Conservation (phyloP, 2,888 invertebrate genomes). For the Ceraclea dissimilis region DNA sequence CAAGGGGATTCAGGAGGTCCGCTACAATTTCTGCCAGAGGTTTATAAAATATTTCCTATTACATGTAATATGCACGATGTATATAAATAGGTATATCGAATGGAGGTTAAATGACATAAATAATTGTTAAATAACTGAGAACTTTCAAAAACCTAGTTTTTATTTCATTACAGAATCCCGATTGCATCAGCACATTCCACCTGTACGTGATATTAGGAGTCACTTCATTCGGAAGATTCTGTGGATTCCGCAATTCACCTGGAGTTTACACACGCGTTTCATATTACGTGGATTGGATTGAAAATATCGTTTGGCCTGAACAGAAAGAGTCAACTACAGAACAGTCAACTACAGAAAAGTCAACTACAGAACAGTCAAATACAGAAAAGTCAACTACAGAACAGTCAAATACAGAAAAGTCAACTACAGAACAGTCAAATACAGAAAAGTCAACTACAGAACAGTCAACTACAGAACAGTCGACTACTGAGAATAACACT, state of each 20-base stretch:
- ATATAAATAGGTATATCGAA: background rate
- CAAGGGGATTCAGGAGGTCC: slow-evolving; percentile 48
- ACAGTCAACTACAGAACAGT: no score
- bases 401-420: no score
- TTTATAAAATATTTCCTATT: background rate
- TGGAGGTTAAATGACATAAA: no score
- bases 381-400: no score
- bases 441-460: no score
- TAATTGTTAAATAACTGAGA: no score
- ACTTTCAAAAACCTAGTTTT: no score
- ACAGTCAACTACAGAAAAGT: background rate
- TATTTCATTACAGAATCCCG: slow-evolving; percentile 18
- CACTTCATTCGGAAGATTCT: slow-evolving; percentile 48
- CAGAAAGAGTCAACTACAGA: background rate
- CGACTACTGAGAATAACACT: no score
- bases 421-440: no score
- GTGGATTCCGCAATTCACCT: slow-evolving; percentile 45
- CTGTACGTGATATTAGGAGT: slow-evolving; percentile 43
- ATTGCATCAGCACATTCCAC: slow-evolving; percentile 32
- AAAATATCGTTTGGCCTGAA: slow-evolving; percentile 43
- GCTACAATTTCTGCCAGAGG: slow-evolving; percentile 37
- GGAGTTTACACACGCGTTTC: slow-evolving; percentile 47
- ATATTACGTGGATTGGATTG: slow-evolving; percentile 45
- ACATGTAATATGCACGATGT: background rate
- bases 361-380: no score